phyloP scores from a whole-genome alignment of 2,888 invertebrate species.

The Conus canariensis region DNA sequence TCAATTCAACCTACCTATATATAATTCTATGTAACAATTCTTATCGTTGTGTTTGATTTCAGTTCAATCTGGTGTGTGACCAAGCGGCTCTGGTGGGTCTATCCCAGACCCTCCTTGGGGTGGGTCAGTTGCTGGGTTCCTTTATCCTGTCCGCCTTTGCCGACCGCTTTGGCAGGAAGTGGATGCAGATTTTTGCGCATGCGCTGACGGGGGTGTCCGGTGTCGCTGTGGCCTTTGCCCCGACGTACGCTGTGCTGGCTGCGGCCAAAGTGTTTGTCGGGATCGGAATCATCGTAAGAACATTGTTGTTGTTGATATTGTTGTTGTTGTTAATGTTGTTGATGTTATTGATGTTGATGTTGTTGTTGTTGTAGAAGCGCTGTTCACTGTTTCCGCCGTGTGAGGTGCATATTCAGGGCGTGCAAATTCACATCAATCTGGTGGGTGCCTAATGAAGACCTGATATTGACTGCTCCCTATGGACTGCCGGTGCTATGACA shows the following conservation, averaged over 20 bases:
- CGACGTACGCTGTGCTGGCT: background rate
- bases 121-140: constrained; percentile 16
- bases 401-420: no score
- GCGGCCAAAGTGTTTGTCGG: constrained; percentile 14
- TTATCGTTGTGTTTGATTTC: background rate
- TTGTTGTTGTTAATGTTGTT: background rate
- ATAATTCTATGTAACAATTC: no score
- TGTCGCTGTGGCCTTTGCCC: constrained; percentile 4
- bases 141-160: constrained; percentile 11
- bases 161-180: constrained; percentile 27
- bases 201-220: constrained; percentile 9
- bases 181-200: constrained; percentile 23
- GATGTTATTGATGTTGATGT: background rate
- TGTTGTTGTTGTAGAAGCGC: background rate
- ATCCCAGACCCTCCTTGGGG: background rate
- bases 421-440: no score
- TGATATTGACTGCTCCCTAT: no score
- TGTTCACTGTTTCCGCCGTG: no score
- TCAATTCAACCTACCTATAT: no score
- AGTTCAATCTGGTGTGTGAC: constrained; percentile 32
- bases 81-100: background rate
- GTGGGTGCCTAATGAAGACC: no score
- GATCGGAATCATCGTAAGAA: constrained; percentile 18
- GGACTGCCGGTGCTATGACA: no score
- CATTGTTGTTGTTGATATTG: background rate